Evolutionary conservation across 2,797 vertebrate species (phyloP), one percentile per base, ranked within the genome.

Genomic region (Chloroceryle amazona): DNA sequence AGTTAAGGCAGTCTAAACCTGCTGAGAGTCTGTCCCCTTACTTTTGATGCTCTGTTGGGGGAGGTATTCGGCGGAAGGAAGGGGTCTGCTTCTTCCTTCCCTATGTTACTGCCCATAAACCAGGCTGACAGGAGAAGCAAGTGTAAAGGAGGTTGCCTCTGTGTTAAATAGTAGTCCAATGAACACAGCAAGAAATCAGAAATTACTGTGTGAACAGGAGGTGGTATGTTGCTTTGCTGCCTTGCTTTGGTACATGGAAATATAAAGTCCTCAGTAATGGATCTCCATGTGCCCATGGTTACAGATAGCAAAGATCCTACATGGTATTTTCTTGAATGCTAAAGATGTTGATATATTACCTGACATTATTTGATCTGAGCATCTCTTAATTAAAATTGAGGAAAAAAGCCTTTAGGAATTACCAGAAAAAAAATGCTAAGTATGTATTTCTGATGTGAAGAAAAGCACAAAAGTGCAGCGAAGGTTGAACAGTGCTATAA

Each of bases 301-400:
- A 41, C 37, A 75, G 60, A 65, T 11, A 54, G 33, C 49, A 71
- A 79, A 83, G 17, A 5, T 93, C 29, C 10, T 68, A 6, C 1
- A 2, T 72, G 15, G 4, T 58, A 13, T 84, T 83, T 91, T 91
- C 61, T 63, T 28, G 83, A 88, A 42, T 9, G n/a, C 12, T 55
- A 41, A 55, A 60, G 55, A 65, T 74, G 41, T 49, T 66, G 31
- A 68, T 49, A 57, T 61, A 74, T 54, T 8, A 73, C 26, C 26
- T 51, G 18, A 62, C 81, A 29, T 46, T 80, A 57, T 42, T 80
- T 84, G 35, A 71, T 74, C 15, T 91, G 42, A 78, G 14, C 33
- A 35, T 78, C 15, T 80, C 86, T 91, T 60, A 79, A 62, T 68
- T 87, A 92, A 91, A 92, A 84, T 11, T 75, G 66, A 82, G 55